Evolutionary conservation across 2,888 invertebrate species (phyloP).

Genomic region (Dicyrtoma fusca): DNA sequence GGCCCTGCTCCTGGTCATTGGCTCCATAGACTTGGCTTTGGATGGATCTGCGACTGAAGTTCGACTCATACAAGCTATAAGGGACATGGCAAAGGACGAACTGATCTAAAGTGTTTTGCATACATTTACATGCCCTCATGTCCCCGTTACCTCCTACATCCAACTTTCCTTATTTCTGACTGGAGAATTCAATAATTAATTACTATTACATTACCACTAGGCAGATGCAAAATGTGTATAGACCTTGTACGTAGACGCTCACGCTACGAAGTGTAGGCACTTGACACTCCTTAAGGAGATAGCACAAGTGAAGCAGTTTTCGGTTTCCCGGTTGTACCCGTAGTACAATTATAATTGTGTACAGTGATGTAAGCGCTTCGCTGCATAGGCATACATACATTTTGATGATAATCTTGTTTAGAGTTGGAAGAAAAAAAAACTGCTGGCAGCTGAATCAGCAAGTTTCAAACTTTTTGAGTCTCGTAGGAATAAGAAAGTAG

Average conservation of each 20-base stretch:
- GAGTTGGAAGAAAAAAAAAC: constrained; percentile 1
- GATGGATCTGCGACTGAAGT: constrained; percentile 47
- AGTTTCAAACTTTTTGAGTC: neutral
- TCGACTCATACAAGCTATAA: constrained; percentile 47
- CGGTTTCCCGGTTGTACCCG: neutral
- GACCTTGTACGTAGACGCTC: too few species aligned
- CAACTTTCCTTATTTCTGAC: neutral
- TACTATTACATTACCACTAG: neutral
- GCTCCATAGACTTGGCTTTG: constrained; percentile 49
- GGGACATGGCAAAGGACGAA: constrained; percentile 47
- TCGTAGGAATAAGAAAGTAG: too few species aligned
- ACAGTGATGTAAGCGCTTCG: neutral
- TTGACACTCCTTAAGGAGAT: too few species aligned
- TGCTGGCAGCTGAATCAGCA: constrained; percentile 19
- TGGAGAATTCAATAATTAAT: neutral
- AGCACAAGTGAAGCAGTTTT: too few species aligned
- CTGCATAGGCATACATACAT: neutral
- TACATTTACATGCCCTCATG: constrained; percentile 9
- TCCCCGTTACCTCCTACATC: neutral
- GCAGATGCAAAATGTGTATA: neutral
- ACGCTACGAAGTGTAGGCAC: too few species aligned
- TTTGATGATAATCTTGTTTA: neutral
- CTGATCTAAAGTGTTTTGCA: constrained; percentile 35
- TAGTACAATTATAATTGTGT: too few species aligned
- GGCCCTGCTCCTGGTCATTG: constrained; percentile 48